A percentile compares a stretch with the other conserved stretches of the same genome.
Evolutionary conservation across 2,113 vertebrate genomes (phyloP).

Genomic region (Cheirogaleus medius): DNA sequence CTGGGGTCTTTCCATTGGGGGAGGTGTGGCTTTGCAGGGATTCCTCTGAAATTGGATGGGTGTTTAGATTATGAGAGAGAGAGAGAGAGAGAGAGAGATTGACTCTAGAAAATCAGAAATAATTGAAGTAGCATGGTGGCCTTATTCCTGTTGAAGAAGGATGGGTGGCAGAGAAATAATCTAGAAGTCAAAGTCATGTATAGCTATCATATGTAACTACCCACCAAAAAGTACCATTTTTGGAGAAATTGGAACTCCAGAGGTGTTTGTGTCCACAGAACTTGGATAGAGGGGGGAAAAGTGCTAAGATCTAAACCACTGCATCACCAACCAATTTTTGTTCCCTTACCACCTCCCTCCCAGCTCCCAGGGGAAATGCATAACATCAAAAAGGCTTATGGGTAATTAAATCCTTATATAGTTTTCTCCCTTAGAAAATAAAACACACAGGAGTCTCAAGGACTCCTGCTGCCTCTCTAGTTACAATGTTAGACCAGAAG

Average conservation of each 20-base stretch:
- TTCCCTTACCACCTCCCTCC: too few species aligned
- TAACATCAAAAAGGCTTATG: background rate
- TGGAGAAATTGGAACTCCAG: background rate
- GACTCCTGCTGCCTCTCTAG: background rate
- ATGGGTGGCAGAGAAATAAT: background rate
- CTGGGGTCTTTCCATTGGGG: background rate
- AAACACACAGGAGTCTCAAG: background rate
- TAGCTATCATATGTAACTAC: background rate
- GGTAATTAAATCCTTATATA: background rate
- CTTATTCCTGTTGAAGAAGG: background rate
- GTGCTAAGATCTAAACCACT: background rate
- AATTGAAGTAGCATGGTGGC: background rate
- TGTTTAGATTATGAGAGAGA: background rate
- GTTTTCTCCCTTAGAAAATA: background rate
- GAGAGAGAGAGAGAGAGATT: too few species aligned
- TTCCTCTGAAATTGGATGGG: background rate
- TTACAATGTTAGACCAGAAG: background rate
- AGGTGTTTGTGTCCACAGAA: background rate
- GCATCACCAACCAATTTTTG: background rate
- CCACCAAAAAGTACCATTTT: background rate
- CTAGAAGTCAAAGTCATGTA: conserved; percentile 12
- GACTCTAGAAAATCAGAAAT: background rate
- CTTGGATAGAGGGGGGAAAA: background rate
- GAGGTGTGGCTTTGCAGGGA: background rate
- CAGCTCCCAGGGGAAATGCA: background rate